phyloP scores from a whole-genome alignment of 2,113 vertebrate species.

The Rallus limicola region DNA sequence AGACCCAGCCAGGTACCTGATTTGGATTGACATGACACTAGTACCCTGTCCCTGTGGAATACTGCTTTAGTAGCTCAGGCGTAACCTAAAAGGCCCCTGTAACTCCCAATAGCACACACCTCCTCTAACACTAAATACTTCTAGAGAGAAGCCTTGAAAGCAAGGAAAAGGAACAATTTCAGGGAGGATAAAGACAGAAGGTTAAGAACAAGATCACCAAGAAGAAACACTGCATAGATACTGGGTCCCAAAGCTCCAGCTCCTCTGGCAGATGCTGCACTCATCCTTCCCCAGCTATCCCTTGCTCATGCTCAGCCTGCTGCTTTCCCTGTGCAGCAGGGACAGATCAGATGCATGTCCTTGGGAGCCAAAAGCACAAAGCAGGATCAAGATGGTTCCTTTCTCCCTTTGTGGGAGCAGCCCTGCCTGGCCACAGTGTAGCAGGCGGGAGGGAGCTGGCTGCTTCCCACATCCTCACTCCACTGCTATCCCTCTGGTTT shows the following conservation, averaged over 20 bases:
- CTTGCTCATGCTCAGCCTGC: background rate
- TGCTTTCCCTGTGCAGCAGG: background rate
- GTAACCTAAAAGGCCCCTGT: background rate
- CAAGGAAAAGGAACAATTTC: background rate
- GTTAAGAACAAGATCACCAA: rapidly evolving
- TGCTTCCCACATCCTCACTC: rapidly evolving
- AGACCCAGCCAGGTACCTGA: background rate
- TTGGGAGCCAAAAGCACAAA: background rate
- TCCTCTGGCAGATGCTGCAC: background rate
- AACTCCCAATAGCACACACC: background rate
- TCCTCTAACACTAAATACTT: background rate
- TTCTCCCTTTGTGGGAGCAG: background rate
- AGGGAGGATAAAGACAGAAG: background rate
- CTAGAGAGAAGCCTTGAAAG: background rate
- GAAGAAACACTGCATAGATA: background rate
- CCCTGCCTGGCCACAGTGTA: background rate
- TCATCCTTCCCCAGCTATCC: too few species aligned
- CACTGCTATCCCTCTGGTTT: background rate
- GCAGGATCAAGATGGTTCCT: background rate
- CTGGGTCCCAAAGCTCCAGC: background rate
- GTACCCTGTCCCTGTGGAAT: background rate
- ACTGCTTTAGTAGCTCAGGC: background rate
- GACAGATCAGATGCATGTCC: background rate
- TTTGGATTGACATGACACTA: background rate
- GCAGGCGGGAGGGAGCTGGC: background rate